Conservation (phyloP, 2,888 invertebrate species). For the Ochropacha duplaris region DNA sequence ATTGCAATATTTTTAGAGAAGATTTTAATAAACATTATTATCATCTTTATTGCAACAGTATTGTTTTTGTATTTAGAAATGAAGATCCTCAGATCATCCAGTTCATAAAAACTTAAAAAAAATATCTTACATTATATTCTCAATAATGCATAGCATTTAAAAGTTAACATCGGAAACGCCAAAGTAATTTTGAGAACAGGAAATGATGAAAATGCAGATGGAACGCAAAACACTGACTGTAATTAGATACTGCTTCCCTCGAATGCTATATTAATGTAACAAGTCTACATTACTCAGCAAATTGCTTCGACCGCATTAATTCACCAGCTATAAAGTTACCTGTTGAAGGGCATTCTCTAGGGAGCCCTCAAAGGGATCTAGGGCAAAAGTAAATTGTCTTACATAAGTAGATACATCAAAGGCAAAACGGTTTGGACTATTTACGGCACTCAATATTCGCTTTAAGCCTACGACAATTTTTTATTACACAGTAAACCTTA, state of each 20-base stretch:
- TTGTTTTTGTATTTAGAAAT: too few relatives aligned
- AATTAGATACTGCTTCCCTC: slow-evolving; percentile 51
- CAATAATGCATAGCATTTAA: background rate
- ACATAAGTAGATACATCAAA: slow-evolving; percentile 60
- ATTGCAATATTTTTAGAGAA: background rate
- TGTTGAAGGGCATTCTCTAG: slow-evolving; percentile 56
- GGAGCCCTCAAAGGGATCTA: slow-evolving; percentile 62
- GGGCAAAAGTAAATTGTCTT: slow-evolving; percentile 63
- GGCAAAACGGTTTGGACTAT: slow-evolving; percentile 18
- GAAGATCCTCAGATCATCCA: too few relatives aligned
- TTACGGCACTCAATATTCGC: background rate
- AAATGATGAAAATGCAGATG: slow-evolving; percentile 8
- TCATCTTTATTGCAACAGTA: too few relatives aligned
- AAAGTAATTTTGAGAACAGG: slow-evolving; percentile 6
- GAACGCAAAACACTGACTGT: slow-evolving; percentile 17
- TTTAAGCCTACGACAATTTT: background rate
- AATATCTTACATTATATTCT: background rate
- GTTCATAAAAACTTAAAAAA: background rate
- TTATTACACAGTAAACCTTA: slow-evolving; percentile 5
- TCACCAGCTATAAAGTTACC: slow-evolving; percentile 67
- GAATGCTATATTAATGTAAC: slow-evolving; percentile 53
- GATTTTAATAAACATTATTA: too few relatives aligned
- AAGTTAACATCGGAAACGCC: background rate
- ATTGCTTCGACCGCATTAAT: slow-evolving; percentile 73
- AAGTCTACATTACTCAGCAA: slow-evolving; percentile 48